These are phyloP conservation scores for Cremastinae sp. DNA, from an alignment of 2,888 invertebrate species.

Conservation along the genomic window DNA sequence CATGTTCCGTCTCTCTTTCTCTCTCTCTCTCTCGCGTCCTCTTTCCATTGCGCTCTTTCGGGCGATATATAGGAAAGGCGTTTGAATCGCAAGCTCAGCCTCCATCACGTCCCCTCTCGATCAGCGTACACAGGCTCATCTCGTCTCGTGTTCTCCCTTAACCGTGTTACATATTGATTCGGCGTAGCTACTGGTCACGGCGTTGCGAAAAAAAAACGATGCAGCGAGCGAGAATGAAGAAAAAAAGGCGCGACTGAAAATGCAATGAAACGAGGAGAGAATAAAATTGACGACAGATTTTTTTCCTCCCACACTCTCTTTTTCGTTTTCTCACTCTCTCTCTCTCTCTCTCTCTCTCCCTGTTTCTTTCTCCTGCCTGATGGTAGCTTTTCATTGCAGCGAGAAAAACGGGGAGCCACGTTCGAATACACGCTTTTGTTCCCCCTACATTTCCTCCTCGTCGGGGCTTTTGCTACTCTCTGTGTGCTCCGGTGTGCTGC, in stretches of 20 bases:
- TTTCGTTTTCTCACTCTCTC: constrained; percentile 39
- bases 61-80: constrained; percentile 4
- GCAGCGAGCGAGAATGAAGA: constrained; percentile 2
- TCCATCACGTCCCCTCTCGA: constrained; percentile 52
- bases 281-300: constrained; percentile 25
- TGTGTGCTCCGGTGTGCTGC: constrained; percentile 6
- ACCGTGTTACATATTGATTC: constrained; percentile 50
- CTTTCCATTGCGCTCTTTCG: constrained; percentile 3
- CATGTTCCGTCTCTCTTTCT: constrained; percentile 48
- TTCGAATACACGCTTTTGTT: constrained; percentile 63
- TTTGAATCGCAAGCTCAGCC: constrained; percentile 47
- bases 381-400: constrained; percentile 17
- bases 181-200: constrained; percentile 41
- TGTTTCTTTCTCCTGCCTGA: no score
- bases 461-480: constrained; percentile 42
- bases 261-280: constrained; percentile 13
- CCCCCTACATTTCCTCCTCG: constrained; percentile 42
- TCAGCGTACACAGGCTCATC: constrained; percentile 33
- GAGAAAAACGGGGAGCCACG: constrained; percentile 58
- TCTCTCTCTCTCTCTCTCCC: not conserved
- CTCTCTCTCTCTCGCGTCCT: no score
- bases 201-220: constrained; percentile 14
- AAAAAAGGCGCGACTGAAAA: constrained; percentile 33
- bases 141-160: constrained; percentile 16
- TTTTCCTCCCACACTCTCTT: constrained; percentile 21